A percentile compares a stretch with the other conserved stretches of the same genome.
Conservation (phyloP, 2,113 vertebrate genomes). For the Tamias sibiricus region DNA sequence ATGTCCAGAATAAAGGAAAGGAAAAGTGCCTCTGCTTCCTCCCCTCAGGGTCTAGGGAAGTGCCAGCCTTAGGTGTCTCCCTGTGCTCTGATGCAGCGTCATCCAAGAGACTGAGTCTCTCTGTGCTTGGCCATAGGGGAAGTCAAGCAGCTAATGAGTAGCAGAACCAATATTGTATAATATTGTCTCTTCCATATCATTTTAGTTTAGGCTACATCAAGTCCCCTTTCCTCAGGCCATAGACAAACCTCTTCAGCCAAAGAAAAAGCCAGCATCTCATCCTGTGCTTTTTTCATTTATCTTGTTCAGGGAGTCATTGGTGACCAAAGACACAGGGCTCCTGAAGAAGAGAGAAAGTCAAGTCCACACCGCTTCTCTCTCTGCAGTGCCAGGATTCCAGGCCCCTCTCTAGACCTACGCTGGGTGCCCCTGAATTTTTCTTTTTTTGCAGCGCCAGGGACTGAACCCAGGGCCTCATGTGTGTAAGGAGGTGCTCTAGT, state of each 20-base stretch:
- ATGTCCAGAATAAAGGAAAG: neutral
- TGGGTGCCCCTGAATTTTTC: neutral
- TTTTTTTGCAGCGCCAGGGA: neutral
- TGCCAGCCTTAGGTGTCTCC: neutral
- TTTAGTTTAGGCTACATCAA: neutral
- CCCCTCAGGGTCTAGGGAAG: neutral
- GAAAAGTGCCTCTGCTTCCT: neutral
- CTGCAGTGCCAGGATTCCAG: no score
- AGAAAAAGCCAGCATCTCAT: neutral
- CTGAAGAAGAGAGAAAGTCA: neutral
- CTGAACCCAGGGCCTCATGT: neutral
- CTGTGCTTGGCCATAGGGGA: neutral
- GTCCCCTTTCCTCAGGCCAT: neutral
- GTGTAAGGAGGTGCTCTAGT: neutral
- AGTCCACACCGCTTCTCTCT: no score
- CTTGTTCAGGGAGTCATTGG: neutral
- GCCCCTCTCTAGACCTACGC: neutral
- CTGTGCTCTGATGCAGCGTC: neutral
- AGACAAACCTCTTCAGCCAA: neutral
- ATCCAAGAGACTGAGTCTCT: neutral
- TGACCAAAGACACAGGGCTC: neutral
- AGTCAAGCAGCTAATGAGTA: neutral
- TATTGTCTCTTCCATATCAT: neutral
- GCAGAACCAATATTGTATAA: neutral
- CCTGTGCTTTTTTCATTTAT: neutral